Evolutionary conservation across 2,888 invertebrate species (phyloP).

Genomic region (Pandemis corylana): DNA sequence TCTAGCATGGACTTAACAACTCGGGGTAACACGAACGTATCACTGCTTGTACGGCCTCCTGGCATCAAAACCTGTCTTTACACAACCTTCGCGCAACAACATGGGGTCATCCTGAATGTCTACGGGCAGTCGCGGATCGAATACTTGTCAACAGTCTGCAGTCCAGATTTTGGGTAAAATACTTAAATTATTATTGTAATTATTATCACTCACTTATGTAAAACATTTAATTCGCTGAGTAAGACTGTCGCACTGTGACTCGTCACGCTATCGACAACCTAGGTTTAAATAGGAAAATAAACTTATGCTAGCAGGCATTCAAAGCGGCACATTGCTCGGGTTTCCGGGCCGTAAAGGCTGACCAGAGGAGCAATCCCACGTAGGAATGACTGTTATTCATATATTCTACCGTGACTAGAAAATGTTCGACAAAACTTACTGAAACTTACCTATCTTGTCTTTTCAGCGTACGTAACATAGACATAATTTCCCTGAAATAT

Average conservation of each 20-base stretch:
- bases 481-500: slow-evolving; percentile 63
- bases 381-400: no score
- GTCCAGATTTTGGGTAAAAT: slow-evolving; percentile 51
- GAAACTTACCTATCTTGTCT: background rate
- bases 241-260: no score
- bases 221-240: no score
- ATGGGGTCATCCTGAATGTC: slow-evolving; percentile 61
- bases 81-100: slow-evolving; percentile 56
- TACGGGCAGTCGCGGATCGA: slow-evolving; percentile 54
- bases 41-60: slow-evolving; percentile 56
- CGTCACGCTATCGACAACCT: no score
- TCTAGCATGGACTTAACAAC: slow-evolving; percentile 49
- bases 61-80: slow-evolving; percentile 58
- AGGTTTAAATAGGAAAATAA: no score
- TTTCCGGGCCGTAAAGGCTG: no score
- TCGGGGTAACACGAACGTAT: slow-evolving; percentile 37
- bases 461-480: slow-evolving; percentile 65
- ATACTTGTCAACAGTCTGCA: slow-evolving; percentile 46
- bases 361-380: no score
- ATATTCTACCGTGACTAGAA: no score
- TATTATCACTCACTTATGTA: no score
- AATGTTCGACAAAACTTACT: background rate
- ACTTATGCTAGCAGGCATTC: no score
- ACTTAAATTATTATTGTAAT: background rate
- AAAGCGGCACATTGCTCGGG: no score